A percentile compares a stretch with the other conserved stretches of the same genome.
Evolutionary conservation across 2,888 invertebrate species (phyloP).

Genomic region (Caenorhabditis virilis): DNA sequence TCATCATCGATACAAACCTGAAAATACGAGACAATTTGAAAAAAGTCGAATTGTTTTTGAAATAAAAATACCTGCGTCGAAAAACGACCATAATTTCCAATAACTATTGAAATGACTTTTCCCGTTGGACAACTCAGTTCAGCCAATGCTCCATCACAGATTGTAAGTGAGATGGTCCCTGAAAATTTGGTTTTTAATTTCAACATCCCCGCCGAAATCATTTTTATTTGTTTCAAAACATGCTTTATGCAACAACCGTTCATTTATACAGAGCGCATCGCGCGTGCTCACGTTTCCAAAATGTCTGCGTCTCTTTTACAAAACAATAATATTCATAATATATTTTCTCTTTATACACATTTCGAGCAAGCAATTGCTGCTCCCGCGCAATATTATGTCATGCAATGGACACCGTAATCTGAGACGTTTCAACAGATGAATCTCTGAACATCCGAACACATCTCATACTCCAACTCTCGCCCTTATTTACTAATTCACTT

Average conservation of each 20-base stretch:
- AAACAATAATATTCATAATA: too few species aligned
- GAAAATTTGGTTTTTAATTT: constrained; percentile 15
- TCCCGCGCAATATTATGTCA: background rate
- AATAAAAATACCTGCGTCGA: constrained; percentile 18
- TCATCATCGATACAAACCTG: constrained; percentile 26
- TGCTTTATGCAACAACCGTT: constrained; percentile 25
- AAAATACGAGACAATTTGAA: too few species aligned
- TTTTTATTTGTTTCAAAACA: constrained; percentile 29
- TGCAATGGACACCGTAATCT: background rate
- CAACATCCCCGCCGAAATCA: constrained; percentile 8
- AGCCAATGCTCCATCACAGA: constrained; percentile 45
- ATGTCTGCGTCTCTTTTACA: too few species aligned
- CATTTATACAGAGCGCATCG: constrained; percentile 25
- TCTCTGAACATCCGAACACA: too few species aligned
- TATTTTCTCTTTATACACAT: background rate
- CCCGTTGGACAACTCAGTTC: constrained; percentile 44
- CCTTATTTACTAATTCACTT: too few species aligned
- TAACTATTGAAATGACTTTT: constrained; percentile 38
- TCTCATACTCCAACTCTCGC: too few species aligned
- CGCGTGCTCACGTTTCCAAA: constrained; percentile 33
- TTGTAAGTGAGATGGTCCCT: constrained; percentile 33
- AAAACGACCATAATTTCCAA: constrained; percentile 51
- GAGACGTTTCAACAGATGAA: too few species aligned
- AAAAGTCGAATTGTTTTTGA: too few species aligned
- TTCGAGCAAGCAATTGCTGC: background rate